Base-by-base conservation (phyloP, 2,113 vertebrate genomes). In the Progne subis region DNA sequence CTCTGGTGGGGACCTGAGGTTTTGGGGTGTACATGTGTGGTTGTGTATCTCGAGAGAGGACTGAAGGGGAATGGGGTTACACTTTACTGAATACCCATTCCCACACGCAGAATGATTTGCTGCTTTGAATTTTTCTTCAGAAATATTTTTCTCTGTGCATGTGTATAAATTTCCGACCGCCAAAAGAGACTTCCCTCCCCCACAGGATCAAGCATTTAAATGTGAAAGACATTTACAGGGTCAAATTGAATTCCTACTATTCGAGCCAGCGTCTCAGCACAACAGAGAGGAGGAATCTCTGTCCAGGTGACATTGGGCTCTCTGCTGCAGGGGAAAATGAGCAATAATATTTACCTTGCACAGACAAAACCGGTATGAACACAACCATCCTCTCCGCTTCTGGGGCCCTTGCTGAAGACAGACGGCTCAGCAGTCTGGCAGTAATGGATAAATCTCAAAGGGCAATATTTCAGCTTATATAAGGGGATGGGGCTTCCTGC, bases 401-500 rank as follows among this genome's bases (percentile, higher is more conserved):
- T 68, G 95, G 53, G 93, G 93, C 82, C 60, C 82, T 95, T 26
- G n/a, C 82, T 84, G 86, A 88, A 88, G 92, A 71, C 94, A 96
- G 90, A 84, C 44, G 1, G 82, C 72, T 94, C 82, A 83, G 82
- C 60, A 64, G 92, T 72, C 90, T 94, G 93, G 53, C 86, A 81
- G 88, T 64, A 59, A 90, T 78, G 71, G 82, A 83, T 91, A 77
- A 95, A 93, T 91, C 90, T 96, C 90, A 92, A 71, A 95, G 88
- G 90, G 88, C 93, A 94, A 57, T 93, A 94, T 94, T 95, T 95
- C 94, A 96, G 93, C 88, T 96, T 94, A 90, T 88, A 81, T 94
- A 96, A 96, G 88, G 69, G 82, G 80, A 88, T 86, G 69, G 69
- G 94, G 88, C 90, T 86, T 60, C 49, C 88, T 95, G 96, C 95